Conservation (phyloP, 1,140 invertebrate genomes). For the Thalassaphorura encarpata region DNA sequence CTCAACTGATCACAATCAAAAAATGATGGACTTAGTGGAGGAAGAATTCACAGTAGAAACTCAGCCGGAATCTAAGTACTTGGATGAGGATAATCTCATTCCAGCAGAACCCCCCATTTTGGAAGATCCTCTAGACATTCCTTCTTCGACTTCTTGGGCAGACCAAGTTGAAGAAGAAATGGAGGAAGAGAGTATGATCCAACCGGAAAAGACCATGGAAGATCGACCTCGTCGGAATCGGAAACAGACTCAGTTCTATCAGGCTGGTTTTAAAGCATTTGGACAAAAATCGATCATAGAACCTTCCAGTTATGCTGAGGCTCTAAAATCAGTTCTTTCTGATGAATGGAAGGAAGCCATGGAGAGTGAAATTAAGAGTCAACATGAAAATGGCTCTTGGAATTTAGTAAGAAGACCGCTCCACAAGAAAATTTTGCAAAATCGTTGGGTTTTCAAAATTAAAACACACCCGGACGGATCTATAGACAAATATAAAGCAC, state of each 20-base stretch:
- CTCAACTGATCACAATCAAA: neutral
- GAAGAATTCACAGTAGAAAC: neutral
- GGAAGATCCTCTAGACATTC: too few relatives aligned
- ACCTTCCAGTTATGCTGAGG: constrained; percentile 22
- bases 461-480: constrained; percentile 9
- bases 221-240: too few relatives aligned
- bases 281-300: neutral
- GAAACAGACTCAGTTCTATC: neutral
- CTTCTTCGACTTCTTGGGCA: too few relatives aligned
- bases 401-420: constrained; percentile 35
- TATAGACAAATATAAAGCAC: constrained; percentile 29
- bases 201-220: neutral
- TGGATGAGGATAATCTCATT: neutral
- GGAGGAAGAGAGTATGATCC: neutral
- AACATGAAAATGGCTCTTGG: constrained; percentile 32
- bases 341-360: constrained; percentile 30
- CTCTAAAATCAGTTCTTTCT: constrained; percentile 13
- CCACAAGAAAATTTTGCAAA: constrained; percentile 28
- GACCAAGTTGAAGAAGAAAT: neutral
- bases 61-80: neutral
- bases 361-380: constrained; percentile 24
- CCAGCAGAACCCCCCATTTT: neutral
- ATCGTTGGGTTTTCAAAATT: constrained; percentile 16
- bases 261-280: too few relatives aligned
- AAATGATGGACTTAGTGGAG: neutral